These are phyloP conservation scores for Spilogale gracilis DNA, from an alignment of 2,113 vertebrate genomes.

Conservation along the genomic window DNA sequence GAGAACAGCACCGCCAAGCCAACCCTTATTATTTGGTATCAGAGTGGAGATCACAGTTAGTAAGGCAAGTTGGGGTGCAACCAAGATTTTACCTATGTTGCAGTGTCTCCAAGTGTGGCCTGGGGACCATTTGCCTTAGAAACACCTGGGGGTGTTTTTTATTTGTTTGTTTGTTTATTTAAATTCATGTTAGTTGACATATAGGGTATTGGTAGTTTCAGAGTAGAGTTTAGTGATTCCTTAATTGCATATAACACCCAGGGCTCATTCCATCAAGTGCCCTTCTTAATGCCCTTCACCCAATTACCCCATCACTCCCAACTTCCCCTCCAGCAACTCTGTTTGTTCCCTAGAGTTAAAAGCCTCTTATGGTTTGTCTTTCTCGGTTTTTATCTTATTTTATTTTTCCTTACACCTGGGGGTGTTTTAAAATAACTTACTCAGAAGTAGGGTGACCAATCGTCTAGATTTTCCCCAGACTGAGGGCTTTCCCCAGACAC, in stretches of 20 bases:
- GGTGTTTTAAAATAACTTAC: conserved; percentile 18
- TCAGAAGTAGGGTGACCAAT: not conserved
- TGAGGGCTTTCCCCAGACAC: not conserved
- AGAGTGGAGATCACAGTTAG: conserved; percentile 52
- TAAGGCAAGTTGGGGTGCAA: conserved; percentile 41
- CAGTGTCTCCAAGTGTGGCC: conserved; percentile 19
- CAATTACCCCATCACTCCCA: not conserved
- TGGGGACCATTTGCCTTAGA: not conserved
- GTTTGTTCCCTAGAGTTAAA: not conserved
- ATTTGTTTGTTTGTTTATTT: not conserved
- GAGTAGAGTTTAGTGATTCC: not conserved
- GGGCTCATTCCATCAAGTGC: not conserved
- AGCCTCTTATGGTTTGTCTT: not conserved
- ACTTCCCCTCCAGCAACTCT: not conserved
- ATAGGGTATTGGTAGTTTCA: not conserved
- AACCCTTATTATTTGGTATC: conserved; percentile 70
- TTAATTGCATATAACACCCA: not conserved
- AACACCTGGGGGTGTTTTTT: not conserved
- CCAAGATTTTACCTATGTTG: conserved; percentile 4
- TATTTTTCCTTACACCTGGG: not conserved
- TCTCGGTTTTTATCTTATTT: not conserved
- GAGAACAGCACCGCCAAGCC: conserved; percentile 66
- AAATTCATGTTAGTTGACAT: not conserved
- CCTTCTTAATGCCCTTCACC: not conserved
- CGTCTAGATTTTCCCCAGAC: not conserved